A percentile compares a stretch with the other conserved stretches of the same genome.
phyloP scores from a whole-genome alignment of 2,113 vertebrate genomes.

The Toxotes jaculatrix region DNA sequence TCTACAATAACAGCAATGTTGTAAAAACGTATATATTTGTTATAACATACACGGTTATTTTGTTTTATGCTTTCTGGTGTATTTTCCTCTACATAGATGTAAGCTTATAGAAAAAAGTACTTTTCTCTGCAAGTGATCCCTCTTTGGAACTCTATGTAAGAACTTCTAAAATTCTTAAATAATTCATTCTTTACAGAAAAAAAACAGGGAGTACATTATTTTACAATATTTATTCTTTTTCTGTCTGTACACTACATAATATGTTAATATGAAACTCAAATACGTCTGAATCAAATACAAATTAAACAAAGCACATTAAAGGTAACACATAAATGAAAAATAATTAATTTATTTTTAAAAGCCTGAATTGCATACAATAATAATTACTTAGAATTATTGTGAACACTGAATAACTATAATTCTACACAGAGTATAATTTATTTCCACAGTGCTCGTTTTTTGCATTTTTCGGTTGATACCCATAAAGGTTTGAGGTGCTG shows the following conservation, averaged over 20 bases:
- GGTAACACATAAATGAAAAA: neutral
- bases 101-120: neutral
- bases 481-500: neutral
- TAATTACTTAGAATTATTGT: neutral
- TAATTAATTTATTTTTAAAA: neutral
- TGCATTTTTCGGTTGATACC: neutral
- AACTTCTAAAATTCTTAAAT: slow-evolving; percentile 10
- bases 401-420: neutral
- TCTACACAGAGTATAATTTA: neutral
- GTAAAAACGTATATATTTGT: neutral
- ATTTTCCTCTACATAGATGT: neutral
- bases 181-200: neutral
- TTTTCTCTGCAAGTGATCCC: neutral
- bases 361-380: neutral
- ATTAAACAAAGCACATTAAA: neutral
- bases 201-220: neutral
- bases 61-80: neutral
- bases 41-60: neutral
- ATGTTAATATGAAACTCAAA: neutral
- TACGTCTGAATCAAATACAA: neutral
- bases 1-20: neutral
- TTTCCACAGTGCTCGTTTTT: neutral
- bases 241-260: neutral
- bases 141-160: neutral
- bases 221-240: neutral